Evolutionary conservation across 2,888 invertebrate genomes (phyloP).

Genomic region (Strigamia maritima): DNA sequence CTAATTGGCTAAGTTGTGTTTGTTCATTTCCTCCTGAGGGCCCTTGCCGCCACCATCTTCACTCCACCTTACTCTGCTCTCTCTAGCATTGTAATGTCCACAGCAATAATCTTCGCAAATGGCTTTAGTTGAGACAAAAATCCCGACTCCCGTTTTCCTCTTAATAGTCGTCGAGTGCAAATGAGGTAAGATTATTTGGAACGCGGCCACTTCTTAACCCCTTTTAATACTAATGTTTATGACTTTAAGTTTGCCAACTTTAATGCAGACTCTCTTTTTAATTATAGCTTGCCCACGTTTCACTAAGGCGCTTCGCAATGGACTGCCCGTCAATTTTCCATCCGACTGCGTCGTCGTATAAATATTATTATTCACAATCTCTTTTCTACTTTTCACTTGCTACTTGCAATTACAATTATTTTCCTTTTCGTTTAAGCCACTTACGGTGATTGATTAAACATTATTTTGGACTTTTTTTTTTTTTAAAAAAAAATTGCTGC

Average conservation of each 20-base stretch:
- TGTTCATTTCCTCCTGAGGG: slow-evolving; percentile 15
- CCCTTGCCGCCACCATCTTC: slow-evolving; percentile 10
- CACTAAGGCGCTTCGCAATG: neutral
- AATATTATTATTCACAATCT: neutral
- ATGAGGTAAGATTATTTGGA: slow-evolving; percentile 15
- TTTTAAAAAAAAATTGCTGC: too few species aligned
- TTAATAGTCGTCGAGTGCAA: slow-evolving; percentile 15
- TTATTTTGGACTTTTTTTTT: too few species aligned
- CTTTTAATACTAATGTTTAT: slow-evolving; percentile 15
- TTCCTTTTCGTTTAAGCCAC: neutral
- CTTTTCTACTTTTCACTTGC: neutral
- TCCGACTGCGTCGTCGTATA: neutral
- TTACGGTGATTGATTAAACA: too few species aligned
- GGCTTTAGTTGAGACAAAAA: slow-evolving; percentile 15
- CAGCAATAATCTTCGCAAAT: slow-evolving; percentile 10
- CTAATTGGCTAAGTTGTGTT: slow-evolving; percentile 15
- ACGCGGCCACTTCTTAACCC: slow-evolving; percentile 15
- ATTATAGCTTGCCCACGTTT: slow-evolving; percentile 12
- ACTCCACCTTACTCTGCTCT: slow-evolving; percentile 1
- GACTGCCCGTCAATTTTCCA: neutral
- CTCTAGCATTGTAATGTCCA: neutral
- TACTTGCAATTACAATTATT: neutral
- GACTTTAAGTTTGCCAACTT: slow-evolving; percentile 15
- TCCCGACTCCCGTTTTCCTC: slow-evolving; percentile 10
- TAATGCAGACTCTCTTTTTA: neutral